phyloP scores from a whole-genome alignment of 2,797 vertebrate species.

The Enteromius unitaeniatus region DNA sequence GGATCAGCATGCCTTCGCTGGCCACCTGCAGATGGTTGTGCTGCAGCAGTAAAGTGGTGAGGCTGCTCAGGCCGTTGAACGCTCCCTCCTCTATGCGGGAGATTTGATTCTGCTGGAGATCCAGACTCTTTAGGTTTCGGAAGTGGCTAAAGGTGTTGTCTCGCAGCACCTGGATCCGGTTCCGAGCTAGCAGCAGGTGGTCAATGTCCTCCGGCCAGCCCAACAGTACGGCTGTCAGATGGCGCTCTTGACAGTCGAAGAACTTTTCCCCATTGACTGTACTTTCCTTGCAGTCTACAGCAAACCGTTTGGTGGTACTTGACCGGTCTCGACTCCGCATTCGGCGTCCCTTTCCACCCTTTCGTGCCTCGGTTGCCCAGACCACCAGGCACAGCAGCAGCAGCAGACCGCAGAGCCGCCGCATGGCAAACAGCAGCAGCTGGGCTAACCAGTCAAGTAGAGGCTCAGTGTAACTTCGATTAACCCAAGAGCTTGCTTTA shows the following conservation, averaged over 20 bases:
- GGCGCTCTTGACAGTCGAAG: conserved; percentile 92
- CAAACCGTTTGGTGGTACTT: conserved; percentile 80
- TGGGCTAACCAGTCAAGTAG: conserved; percentile 12
- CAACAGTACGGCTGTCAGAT: conserved; percentile 82
- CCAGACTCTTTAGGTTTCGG: conserved; percentile 86
- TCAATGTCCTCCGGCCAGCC: conserved; percentile 91
- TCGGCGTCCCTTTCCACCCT: conserved; percentile 67
- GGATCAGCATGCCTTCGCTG: conserved; percentile 88
- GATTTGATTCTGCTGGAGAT: conserved; percentile 95
- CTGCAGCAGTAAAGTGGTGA: conserved; percentile 93
- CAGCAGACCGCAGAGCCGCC: conserved; percentile 76
- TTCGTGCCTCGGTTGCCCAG: conserved; percentile 76
- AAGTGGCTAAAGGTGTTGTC: conserved; percentile 90
- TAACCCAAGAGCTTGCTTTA: conserved; percentile 57
- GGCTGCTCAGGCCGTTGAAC: conserved; percentile 87
- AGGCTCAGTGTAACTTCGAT: conserved; percentile 60
- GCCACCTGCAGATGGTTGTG: conserved; percentile 87
- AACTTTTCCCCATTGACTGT: conserved; percentile 88
- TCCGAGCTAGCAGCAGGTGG: conserved; percentile 92
- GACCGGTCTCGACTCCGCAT: conserved; percentile 68
- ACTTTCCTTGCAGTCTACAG: conserved; percentile 86
- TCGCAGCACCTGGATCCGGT: conserved; percentile 87
- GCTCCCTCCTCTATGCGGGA: conserved; percentile 86
- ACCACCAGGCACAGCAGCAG: conserved; percentile 82
- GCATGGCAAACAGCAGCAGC: conserved; percentile 81